Conservation (phyloP, 1,140 invertebrate species). For the Bombyx mori region ASM3026992v2 NC_085125.1:8799501-8800000, state of each 20-base stretch:
- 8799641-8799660: constrained; percentile 34
- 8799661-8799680: constrained; percentile 49
- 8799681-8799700: constrained; percentile 44
- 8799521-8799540: constrained; percentile 48
- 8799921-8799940: constrained; percentile 51
- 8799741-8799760: constrained; percentile 35
- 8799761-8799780: constrained; percentile 41
- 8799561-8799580: constrained; percentile 57
- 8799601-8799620: constrained; percentile 54
- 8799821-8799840: constrained; percentile 42
- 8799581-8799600: constrained; percentile 41
- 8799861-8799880: constrained; percentile 57
- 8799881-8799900: constrained; percentile 63
- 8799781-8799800: constrained; percentile 23
- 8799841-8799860: constrained; percentile 63
- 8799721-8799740: constrained; percentile 4
- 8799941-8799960: constrained; percentile 63
- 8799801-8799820: constrained; percentile 61
- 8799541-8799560: constrained; percentile 28
- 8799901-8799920: constrained; percentile 56
- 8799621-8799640: constrained; percentile 46
- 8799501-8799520: constrained; percentile 44
- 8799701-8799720: constrained; percentile 29
- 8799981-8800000: constrained; percentile 44
- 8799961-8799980: constrained; percentile 54